Evolutionary conservation across 2,888 invertebrate genomes (phyloP).

Genomic region (Charanyca ferruginea): DNA sequence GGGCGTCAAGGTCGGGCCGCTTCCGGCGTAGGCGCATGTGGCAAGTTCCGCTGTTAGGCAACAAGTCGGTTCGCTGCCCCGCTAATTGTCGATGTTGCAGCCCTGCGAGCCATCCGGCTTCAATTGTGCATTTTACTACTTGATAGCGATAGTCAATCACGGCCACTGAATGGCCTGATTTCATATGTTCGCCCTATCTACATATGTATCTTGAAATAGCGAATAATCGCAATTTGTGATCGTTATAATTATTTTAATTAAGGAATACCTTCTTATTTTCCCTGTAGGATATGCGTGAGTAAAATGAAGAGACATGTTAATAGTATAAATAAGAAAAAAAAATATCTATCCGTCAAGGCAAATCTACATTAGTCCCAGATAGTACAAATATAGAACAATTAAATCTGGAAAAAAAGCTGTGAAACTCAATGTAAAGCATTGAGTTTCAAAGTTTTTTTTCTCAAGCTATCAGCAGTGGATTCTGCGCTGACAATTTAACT

Average conservation of each 20-base stretch:
- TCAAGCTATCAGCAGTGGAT: background rate
- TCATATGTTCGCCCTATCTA: slow-evolving; percentile 44
- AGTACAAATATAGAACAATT: background rate
- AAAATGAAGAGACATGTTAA: background rate
- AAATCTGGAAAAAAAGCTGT: background rate
- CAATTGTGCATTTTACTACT: slow-evolving; percentile 70
- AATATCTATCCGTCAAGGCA: background rate
- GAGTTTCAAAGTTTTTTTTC: too few relatives aligned
- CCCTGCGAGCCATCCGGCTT: slow-evolving; percentile 70
- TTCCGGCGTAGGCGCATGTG: slow-evolving; percentile 79
- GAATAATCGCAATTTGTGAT: slow-evolving; percentile 19
- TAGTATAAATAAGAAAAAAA: background rate
- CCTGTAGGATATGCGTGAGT: background rate
- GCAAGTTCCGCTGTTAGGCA: slow-evolving; percentile 88
- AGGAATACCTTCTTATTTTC: background rate
- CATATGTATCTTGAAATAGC: slow-evolving; percentile 39
- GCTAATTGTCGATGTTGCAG: slow-evolving; percentile 75
- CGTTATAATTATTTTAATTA: slow-evolving; percentile 3
- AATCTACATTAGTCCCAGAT: background rate
- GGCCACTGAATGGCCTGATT: slow-evolving; percentile 57
- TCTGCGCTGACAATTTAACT: background rate
- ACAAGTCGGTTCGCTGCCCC: slow-evolving; percentile 78
- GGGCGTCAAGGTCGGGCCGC: slow-evolving; percentile 82
- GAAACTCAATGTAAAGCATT: too few relatives aligned
- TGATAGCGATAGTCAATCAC: slow-evolving; percentile 69